Percentiles rank a stretch among this genome's conserved stretches.
phyloP scores from a whole-genome alignment of 2,113 vertebrate genomes.

The Arvicanthis niloticus region DNA sequence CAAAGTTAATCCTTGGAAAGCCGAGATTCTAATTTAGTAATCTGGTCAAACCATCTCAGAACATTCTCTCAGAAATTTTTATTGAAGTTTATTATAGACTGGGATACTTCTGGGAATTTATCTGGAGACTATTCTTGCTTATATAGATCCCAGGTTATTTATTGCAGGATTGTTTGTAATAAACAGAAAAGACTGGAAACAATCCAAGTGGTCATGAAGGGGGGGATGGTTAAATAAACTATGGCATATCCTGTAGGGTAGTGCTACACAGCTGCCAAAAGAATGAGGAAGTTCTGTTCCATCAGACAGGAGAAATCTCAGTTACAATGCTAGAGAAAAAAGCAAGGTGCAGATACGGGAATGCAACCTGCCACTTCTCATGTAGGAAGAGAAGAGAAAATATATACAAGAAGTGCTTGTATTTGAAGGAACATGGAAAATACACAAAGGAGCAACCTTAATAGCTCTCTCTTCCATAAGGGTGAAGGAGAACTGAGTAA shows the following conservation, averaged over 20 bases:
- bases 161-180: slow-evolving; percentile 48
- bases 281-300: slow-evolving; percentile 35
- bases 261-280: not conserved
- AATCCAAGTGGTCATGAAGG: slow-evolving; percentile 1
- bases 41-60: slow-evolving; percentile 38
- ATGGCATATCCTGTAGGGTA: not conserved
- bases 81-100: slow-evolving; percentile 52
- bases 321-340: not conserved
- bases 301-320: not conserved
- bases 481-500: not conserved
- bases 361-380: not conserved
- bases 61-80: slow-evolving; percentile 56
- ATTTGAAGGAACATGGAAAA: slow-evolving; percentile 15
- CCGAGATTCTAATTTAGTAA: slow-evolving; percentile 49
- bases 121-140: slow-evolving; percentile 51
- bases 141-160: slow-evolving; percentile 20
- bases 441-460: not conserved
- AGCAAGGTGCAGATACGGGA: slow-evolving; percentile 12
- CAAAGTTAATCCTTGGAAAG: slow-evolving; percentile 65
- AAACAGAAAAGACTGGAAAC: slow-evolving; percentile 50
- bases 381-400: slow-evolving; percentile 17
- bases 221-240: slow-evolving; percentile 41
- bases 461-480: not conserved
- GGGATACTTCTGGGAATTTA: slow-evolving; percentile 53
- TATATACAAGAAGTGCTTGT: slow-evolving; percentile 28